Conservation (phyloP, 2,797 vertebrate species). For the Chelonia mydas region DNA sequence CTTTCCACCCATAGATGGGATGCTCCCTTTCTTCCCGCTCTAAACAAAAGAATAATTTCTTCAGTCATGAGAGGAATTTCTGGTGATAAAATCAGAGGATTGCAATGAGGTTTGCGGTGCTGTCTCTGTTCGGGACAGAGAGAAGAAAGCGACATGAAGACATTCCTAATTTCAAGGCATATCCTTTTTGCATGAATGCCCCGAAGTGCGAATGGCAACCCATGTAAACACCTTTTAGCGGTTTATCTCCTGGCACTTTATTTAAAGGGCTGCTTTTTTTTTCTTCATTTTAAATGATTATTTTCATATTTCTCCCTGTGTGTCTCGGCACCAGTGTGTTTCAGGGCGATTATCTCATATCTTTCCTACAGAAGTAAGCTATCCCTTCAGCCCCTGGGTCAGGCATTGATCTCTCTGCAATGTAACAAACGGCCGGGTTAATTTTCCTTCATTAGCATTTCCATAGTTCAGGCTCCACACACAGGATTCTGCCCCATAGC, state of each 20-base stretch:
- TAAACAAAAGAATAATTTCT: neutral
- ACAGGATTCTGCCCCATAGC: constrained; percentile 62
- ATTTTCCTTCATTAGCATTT: constrained; percentile 86
- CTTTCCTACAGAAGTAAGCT: constrained; percentile 65
- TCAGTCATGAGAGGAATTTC: neutral
- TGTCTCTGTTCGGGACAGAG: neutral
- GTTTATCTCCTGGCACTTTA: neutral
- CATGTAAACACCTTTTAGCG: neutral
- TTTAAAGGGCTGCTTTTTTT: neutral
- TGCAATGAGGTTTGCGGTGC: neutral
- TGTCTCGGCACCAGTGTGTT: constrained; percentile 53
- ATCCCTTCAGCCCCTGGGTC: constrained; percentile 72
- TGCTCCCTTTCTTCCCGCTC: neutral
- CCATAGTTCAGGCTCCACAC: constrained; percentile 75
- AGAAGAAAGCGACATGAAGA: neutral
- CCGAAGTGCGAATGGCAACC: neutral
- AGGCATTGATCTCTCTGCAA: constrained; percentile 80
- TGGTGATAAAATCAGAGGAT: constrained; percentile 11
- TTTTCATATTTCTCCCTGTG: constrained; percentile 22
- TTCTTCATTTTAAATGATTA: neutral
- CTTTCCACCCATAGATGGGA: neutral
- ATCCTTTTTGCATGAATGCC: neutral
- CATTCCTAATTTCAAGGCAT: neutral
- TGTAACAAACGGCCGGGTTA: constrained; percentile 83
- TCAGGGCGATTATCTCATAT: constrained; percentile 79